A percentile compares a stretch with the other conserved stretches of the same genome.
Conservation (phyloP, 2,797 vertebrate species). For the Sebastolobus alascanus region DNA sequence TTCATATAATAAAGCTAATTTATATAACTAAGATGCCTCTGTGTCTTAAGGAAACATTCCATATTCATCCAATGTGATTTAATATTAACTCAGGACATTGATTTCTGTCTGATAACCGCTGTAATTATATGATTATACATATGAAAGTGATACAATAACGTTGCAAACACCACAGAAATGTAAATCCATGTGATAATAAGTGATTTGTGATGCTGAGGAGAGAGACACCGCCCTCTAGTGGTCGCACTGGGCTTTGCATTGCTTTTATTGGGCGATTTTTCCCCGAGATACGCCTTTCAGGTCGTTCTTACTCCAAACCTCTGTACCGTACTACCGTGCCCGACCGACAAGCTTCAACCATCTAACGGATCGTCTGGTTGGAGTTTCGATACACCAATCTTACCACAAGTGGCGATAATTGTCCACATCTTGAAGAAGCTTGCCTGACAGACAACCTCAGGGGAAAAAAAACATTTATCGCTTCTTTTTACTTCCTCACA, state of each 20-base stretch:
- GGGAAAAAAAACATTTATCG: rapidly evolving
- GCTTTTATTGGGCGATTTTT: rapidly evolving
- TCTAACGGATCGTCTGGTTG: rapidly evolving
- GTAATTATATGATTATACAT: rapidly evolving
- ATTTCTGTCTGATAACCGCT: rapidly evolving
- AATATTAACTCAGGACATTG: not conserved
- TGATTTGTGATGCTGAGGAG: not conserved
- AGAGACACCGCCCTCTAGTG: slow-evolving; percentile 59
- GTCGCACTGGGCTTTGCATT: not conserved
- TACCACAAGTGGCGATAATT: rapidly evolving
- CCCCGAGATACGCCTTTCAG: rapidly evolving
- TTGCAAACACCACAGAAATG: not conserved
- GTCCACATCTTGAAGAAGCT: rapidly evolving
- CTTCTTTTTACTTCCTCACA: slow-evolving; percentile 3
- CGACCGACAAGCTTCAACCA: rapidly evolving
- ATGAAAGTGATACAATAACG: not conserved
- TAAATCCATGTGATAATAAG: not conserved
- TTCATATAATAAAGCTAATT: not conserved
- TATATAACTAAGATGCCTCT: not conserved
- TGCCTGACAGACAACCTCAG: not conserved
- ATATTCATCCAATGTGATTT: not conserved
- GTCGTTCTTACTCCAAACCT: not conserved
- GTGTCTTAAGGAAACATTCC: no score
- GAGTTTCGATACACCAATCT: rapidly evolving
- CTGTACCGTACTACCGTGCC: not conserved